Conservation (phyloP, 2,113 vertebrate genomes). For the Brachyhypopomus occidentalis region DNA sequence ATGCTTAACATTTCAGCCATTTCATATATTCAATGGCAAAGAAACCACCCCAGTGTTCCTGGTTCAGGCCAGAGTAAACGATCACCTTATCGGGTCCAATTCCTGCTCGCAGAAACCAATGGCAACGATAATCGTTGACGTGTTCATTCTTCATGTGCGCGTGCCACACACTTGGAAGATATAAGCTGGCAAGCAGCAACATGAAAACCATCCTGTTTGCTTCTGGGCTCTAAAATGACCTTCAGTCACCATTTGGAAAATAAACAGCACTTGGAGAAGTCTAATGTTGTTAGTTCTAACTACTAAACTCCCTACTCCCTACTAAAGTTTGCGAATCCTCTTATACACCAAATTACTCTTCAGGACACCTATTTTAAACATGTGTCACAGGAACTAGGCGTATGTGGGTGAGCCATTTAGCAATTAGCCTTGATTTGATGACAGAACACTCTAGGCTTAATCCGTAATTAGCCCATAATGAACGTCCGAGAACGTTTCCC, state of each 20-base stretch:
- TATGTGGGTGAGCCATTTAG: neutral
- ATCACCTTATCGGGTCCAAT: neutral
- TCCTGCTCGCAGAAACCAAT: neutral
- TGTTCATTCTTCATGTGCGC: neutral
- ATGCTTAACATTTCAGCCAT: slow-evolving; percentile 38
- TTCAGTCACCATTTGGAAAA: too few relatives aligned
- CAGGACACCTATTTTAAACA: neutral
- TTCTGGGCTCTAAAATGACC: too few relatives aligned
- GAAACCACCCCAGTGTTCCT: neutral
- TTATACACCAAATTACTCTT: neutral
- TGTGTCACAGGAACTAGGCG: neutral
- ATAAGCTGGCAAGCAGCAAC: too few relatives aligned
- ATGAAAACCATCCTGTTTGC: too few relatives aligned
- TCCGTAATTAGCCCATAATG: neutral
- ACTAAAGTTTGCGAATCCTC: neutral
- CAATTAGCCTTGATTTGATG: slow-evolving; percentile 5
- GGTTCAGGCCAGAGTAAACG: neutral
- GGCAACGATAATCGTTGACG: neutral
- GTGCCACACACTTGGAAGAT: neutral
- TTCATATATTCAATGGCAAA: neutral
- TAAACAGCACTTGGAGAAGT: too few relatives aligned
- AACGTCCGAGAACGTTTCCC: neutral
- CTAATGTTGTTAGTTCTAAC: neutral
- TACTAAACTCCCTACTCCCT: neutral
- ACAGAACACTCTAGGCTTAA: neutral